Base-by-base conservation (phyloP, 1,140 invertebrate species). In the Macrotrachela quadricornifera region DNA sequence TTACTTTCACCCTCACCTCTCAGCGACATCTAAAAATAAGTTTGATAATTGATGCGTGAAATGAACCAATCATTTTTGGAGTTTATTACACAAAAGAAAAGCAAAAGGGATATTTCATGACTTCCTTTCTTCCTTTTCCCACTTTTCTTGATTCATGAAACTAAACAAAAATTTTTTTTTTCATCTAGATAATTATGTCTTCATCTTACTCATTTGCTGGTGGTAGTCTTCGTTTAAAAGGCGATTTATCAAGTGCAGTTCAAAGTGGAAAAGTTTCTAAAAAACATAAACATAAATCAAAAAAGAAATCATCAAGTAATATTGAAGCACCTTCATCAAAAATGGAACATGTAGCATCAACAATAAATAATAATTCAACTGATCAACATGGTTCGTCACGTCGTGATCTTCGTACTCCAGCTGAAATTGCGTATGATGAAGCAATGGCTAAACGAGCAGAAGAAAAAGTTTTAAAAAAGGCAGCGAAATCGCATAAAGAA, bases 401-500 rank as follows among this genome's bases (percentile, higher is more conserved):
- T 21, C 38, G 17, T n/a, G 18, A 41, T 40, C 38, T 17, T n/a
- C 48, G 48, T 18, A 54, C 53, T 13, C 42, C 44, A 39, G 53
- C 53, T 38, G 53, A 54, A 50, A 2, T 42, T 8, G 38, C 41
- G n/a, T 54, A 49, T 49, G 53, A 54, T 18, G 3, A 42, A 42
- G 13, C 16, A 30, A 43, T n/a, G 30, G 10, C 53, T 46, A 45
- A 44, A 54, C 17, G 48, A 43, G 38, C 40, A 21, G 45, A 54
- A 18, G 54, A 55, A 16, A 55, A 50, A 14, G 38, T 55, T 16
- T 41, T 55, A n/a, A 17, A 50, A 46, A 45, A 42, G 41, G 54
- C 54, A 10, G 41, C 44, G 47, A 50, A 50, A 30, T 50, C 54
- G 1, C 54, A 55, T 15, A 55, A 55, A 46, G 48, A 55, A 47